Percentiles rank a stretch among this genome's conserved stretches.
phyloP scores from a whole-genome alignment of 2,113 vertebrate species.

The Benitochromis conjunctus region DNA sequence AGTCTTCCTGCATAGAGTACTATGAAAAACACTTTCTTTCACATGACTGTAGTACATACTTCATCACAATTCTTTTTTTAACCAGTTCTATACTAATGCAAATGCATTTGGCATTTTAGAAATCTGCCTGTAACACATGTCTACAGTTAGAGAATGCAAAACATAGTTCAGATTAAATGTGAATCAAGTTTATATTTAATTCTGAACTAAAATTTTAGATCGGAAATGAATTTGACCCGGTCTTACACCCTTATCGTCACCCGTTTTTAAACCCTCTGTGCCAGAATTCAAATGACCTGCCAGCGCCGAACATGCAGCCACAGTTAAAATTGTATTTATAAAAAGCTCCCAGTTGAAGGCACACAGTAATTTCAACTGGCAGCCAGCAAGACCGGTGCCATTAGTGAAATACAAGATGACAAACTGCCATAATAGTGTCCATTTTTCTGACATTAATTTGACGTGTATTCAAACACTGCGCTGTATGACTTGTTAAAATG shows the following conservation, averaged over 20 bases:
- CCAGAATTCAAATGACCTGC: background rate
- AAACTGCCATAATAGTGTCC: background rate
- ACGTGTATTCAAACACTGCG: conserved; percentile 9
- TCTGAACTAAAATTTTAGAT: background rate
- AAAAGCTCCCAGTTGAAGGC: background rate
- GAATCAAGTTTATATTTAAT: background rate
- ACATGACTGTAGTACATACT: background rate
- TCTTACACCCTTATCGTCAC: background rate
- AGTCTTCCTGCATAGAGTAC: background rate
- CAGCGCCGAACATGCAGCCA: background rate
- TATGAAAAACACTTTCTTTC: background rate
- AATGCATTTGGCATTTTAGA: background rate
- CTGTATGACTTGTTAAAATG: conserved; percentile 7
- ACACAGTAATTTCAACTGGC: background rate
- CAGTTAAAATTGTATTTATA: background rate
- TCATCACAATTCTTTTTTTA: background rate
- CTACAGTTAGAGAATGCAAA: background rate
- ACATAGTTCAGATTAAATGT: background rate
- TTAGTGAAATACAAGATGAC: conserved; percentile 13
- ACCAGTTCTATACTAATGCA: background rate
- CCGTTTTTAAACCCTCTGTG: background rate
- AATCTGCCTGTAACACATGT: background rate
- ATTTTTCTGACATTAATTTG: conserved; percentile 33
- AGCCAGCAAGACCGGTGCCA: background rate
- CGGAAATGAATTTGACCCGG: background rate